Percentiles rank a stretch among this genome's conserved stretches.
Conservation (phyloP, 2,797 vertebrate species). For the Enteromius paludinosus region DNA sequence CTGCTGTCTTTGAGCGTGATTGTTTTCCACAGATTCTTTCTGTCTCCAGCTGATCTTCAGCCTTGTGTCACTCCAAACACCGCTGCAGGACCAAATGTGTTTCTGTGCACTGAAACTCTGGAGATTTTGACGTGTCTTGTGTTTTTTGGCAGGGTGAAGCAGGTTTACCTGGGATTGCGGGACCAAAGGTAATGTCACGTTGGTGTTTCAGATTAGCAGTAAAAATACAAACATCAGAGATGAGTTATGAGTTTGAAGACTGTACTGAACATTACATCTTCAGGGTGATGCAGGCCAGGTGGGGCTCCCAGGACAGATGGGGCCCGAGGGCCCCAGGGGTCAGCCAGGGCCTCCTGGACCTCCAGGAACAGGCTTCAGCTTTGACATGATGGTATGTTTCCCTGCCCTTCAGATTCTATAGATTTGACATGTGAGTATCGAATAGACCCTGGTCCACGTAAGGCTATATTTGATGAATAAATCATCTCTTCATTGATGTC, state of each 20-base stretch:
- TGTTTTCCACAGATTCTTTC: background rate
- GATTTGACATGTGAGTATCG: too few relatives aligned
- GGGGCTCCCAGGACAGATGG: constrained; percentile 87
- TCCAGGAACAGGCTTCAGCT: constrained; percentile 57
- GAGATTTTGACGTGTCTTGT: background rate
- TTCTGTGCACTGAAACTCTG: background rate
- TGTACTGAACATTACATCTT: background rate
- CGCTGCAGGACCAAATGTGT: background rate
- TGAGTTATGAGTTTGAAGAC: background rate
- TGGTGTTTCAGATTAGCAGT: background rate
- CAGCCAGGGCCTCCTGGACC: constrained; percentile 81
- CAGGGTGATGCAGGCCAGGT: constrained; percentile 86
- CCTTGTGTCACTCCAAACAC: background rate
- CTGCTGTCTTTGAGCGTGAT: too few relatives aligned
- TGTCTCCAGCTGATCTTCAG: background rate
- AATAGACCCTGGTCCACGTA: background rate
- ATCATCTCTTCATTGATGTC: background rate
- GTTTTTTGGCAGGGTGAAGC: constrained; percentile 82
- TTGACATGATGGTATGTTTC: constrained; percentile 84
- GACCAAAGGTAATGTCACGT: constrained; percentile 81
- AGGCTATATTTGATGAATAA: background rate
- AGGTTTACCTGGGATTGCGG: constrained; percentile 79
- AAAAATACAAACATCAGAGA: background rate
- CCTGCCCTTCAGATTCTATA: too few relatives aligned
- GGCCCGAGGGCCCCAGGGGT: constrained; percentile 82